These are phyloP conservation scores for Erannis defoliaria DNA, from an alignment of 2,888 invertebrate species.

Conservation along the genomic window DNA sequence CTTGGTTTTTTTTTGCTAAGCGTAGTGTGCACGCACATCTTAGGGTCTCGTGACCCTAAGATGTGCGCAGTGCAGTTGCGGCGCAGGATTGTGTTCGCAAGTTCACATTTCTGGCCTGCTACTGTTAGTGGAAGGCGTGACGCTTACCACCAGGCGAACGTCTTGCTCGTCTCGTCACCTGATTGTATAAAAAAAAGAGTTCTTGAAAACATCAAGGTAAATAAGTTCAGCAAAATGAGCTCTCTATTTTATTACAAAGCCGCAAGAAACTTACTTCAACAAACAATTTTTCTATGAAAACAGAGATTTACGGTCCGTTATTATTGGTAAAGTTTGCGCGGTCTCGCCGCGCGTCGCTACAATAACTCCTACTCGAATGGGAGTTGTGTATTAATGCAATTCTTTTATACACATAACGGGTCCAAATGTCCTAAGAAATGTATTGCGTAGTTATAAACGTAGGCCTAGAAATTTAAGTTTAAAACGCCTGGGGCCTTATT, in stretches of 20 bases:
- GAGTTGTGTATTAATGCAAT: constrained; percentile 42
- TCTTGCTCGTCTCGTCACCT: too few species aligned
- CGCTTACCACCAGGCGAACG: too few species aligned
- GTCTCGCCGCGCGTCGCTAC: constrained; percentile 31
- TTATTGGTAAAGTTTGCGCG: constrained; percentile 64
- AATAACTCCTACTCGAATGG: constrained; percentile 41
- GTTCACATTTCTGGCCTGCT: too few species aligned
- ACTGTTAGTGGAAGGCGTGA: too few species aligned
- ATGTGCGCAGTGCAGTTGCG: too few species aligned
- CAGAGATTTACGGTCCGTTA: constrained; percentile 63
- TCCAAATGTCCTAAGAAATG: not conserved
- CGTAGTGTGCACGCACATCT: too few species aligned
- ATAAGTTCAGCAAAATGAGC: constrained; percentile 14
- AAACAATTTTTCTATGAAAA: constrained; percentile 53
- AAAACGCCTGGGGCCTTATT: too few species aligned
- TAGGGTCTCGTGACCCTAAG: too few species aligned
- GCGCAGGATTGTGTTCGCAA: too few species aligned
- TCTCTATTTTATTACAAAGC: constrained; percentile 20
- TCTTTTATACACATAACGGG: constrained; percentile 32
- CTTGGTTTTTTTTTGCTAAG: too few species aligned
- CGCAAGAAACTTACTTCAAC: constrained; percentile 33
- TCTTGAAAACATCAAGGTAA: too few species aligned
- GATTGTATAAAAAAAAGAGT: too few species aligned
- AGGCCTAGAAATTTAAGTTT: not conserved
- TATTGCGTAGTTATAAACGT: not conserved